Evolutionary conservation across 2,888 invertebrate species (phyloP).

Genomic region (Anodontia alba): DNA sequence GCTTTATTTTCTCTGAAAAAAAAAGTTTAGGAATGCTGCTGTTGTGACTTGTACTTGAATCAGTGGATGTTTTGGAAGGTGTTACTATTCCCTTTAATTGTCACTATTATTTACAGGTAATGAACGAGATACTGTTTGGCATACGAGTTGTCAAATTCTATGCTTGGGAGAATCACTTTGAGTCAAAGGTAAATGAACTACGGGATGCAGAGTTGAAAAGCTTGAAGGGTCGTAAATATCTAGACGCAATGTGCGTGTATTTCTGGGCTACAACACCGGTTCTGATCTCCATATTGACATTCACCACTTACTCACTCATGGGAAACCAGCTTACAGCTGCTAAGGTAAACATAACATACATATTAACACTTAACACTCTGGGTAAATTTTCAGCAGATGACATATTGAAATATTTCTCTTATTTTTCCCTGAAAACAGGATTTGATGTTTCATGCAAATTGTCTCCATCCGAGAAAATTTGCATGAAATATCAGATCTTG

Average conservation of each 20-base stretch:
- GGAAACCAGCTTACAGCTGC: slow-evolving; percentile 93
- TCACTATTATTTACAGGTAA: slow-evolving; percentile 86
- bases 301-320: slow-evolving; percentile 86
- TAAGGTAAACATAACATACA: slow-evolving; percentile 88
- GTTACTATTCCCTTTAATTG: too few relatives aligned
- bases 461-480: too few relatives aligned
- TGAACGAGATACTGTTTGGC: slow-evolving; percentile 94
- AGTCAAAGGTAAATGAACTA: slow-evolving; percentile 87
- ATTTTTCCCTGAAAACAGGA: too few relatives aligned
- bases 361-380: too few relatives aligned
- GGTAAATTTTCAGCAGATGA: too few relatives aligned
- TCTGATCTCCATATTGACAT: slow-evolving; percentile 86
- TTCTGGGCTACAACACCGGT: slow-evolving; percentile 99
- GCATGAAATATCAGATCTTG: too few relatives aligned
- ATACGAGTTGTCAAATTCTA: slow-evolving; percentile 96
- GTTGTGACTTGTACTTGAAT: too few relatives aligned
- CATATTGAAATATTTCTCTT: too few relatives aligned
- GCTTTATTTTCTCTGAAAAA: too few relatives aligned
- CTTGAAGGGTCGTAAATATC: slow-evolving; percentile 94
- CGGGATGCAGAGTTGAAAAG: slow-evolving; percentile 90
- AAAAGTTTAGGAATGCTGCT: too few relatives aligned
- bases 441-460: too few relatives aligned
- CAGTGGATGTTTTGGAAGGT: too few relatives aligned
- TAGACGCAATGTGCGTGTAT: slow-evolving; percentile 98
- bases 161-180: slow-evolving; percentile 96